Base-by-base conservation (phyloP, 1,140 invertebrate genomes). In the Lutraria rhynchaena region DNA sequence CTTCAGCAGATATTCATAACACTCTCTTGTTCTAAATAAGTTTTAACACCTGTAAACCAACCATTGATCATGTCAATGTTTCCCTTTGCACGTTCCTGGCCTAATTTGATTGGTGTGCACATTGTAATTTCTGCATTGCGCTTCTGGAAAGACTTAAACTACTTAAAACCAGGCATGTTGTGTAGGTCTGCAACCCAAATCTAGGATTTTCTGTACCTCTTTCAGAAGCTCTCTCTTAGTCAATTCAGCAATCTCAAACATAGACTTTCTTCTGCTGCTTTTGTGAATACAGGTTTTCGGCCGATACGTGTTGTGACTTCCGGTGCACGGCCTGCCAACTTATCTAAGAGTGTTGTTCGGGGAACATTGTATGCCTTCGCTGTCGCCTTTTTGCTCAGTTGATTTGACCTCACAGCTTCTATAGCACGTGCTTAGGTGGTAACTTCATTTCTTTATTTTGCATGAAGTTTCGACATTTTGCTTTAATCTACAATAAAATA, bases 281-380 rank as follows among this genome's bases (percentile, higher is more conserved):
- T 27, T 27, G 69, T 29, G 19, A 71, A 33, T 1, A 71, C 69
- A 31, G 46, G n/a, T 53, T 71, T 71, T 19, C 46, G 53, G 19
- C 71, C 55, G 24, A 49, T 15, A 22, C 37, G 27, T 46, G 69
- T 44, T 22, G n/a, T 58, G n/a, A 33, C 71, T 44, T 58, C 33
- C 1, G 53, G 55, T 22, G 46, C 55, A 29, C 71, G 35, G 4
- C 57, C 44, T 41, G 51, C 55, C 53, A 75, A 46, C 24, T 75
- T 75, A 22, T 75, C 37, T 41, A 75, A 29, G 1, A 75, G 37
- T 9, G 71, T 75, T 61, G 57, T 75, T 27, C 57, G 27, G 17
- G 71, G 71, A 58, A 75, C 37, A 41, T n/a, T 29, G 31, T 60
- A 75, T 27, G 35, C 31, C 29, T 41, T 58, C 5, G 71, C 31